Base-by-base conservation (phyloP, 1,140 invertebrate species). In the Drosophila lacertosa region DNA sequence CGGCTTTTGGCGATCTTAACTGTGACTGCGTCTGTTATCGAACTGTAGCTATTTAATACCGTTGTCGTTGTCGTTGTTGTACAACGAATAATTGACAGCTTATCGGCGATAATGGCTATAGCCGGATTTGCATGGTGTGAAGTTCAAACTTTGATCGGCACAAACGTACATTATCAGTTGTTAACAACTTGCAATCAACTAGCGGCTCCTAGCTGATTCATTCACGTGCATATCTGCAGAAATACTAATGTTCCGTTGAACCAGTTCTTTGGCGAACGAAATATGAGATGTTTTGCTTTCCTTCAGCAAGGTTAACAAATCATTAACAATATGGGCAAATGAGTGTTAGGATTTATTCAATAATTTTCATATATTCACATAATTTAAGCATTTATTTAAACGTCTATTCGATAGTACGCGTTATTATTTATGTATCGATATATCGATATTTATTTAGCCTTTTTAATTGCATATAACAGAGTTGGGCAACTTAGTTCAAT, bases 121-220 rank as follows among this genome's bases (percentile, higher is more conserved):
- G 45, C 51, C 45, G 51, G 60, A 70, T 70, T 70, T 70, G 67
- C 67, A 70, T 70, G 44, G 68, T 66, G 10, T 66, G 50, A 58
- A 66, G 54, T 71, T 66, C 63, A 71, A 71, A 71, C 63, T 66
- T 59, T 71, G 68, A 51, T 66, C 68, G 45, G 5, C 33, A 35
- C 20, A 20, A 13, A 32, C 47, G 11, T 33, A 24, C 54, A 51
- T 71, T 71, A 71, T 71, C 68, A 71, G 68, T 59, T 66, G 63
- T 65, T 71, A 71, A 67, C 63, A 58, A 58, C 35, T 50, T 69
- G 50, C 59, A 70, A 51, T 65, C 67, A 57, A 51, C 29, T 40
- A 1, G 10, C 13, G 44, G 39, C 48, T 24, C 22, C 40, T 24
- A 24, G 33, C 33, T 69, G 66, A 69, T 26, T 69, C 66, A 69